Evolutionary conservation across 2,113 vertebrate genomes (phyloP), one percentile per base, ranked within the genome.

Genomic region (Ameiurus melas): DNA sequence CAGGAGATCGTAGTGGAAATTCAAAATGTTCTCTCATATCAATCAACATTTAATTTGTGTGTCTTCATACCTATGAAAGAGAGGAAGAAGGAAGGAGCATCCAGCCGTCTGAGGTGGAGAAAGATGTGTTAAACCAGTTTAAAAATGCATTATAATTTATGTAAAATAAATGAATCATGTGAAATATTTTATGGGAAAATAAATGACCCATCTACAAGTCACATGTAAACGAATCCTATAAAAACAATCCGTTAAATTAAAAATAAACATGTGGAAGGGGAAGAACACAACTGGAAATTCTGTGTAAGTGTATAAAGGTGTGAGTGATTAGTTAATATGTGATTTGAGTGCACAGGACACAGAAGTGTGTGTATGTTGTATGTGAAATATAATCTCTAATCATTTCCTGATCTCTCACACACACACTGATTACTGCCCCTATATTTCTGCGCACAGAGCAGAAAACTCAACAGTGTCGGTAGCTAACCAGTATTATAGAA

Each of bases 361-460:
- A n/a, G n/a, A n/a, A n/a, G n/a, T n/a, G n/a, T n/a, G n/a, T n/a
- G n/a, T n/a, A 17, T 5, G 36, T 36, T 57, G 51, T 36, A 36
- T 79, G 13, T 70, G 27, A 71, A 83, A 70, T 62, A 68, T 70
- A 14, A 58, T 62, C 66, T 73, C 53, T 51, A 30, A 73, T 83
- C 20, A 33, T 14, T 80, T 55, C 66, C 25, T 22, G 5, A 60
- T 53, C 66, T 36, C 4, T 3, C 64, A 6, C 58, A 47, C 66
- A 75, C 66, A 64, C 82, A 66, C 55, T 86, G 47, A 83, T 75
- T 84, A 86, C 68, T 6, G 7, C 36, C 60, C 14, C 55, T 16
- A 36, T 87, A 4, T 53, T 58, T 75, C 85, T 81, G 39, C 85
- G 64, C 55, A 27, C 19, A 20, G 53, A 88, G 80, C 86, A 84